Percentiles rank a stretch among this genome's conserved stretches.
Conservation (phyloP, 2,888 invertebrate genomes). For the Heterodera filipjevi region DNA sequence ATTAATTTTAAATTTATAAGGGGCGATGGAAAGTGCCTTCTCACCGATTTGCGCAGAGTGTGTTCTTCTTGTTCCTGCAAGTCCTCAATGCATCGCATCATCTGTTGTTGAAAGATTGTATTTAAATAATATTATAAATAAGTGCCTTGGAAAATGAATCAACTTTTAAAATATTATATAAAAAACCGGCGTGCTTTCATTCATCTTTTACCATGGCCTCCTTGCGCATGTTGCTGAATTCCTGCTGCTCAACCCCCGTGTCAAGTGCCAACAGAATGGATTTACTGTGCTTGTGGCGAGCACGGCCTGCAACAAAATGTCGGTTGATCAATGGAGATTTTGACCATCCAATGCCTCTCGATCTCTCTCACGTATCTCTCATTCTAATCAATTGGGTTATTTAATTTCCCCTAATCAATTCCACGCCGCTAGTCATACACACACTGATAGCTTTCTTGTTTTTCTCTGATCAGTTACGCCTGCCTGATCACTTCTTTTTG, state of each 20-base stretch:
- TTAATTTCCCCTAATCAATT: too few relatives aligned
- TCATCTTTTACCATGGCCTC: conserved; percentile 39
- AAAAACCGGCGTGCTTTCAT: not conserved
- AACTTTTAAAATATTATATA: too few relatives aligned
- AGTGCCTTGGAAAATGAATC: too few relatives aligned
- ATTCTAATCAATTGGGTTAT: too few relatives aligned
- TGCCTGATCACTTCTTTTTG: too few relatives aligned
- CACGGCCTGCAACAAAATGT: conserved; percentile 44
- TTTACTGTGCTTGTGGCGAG: conserved; percentile 53
- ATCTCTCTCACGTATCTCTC: not conserved
- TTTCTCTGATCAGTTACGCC: too few relatives aligned
- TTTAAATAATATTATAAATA: too few relatives aligned
- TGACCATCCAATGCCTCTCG: not conserved
- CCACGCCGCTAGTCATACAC: too few relatives aligned
- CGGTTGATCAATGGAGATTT: too few relatives aligned
- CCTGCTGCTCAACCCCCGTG: conserved; percentile 44
- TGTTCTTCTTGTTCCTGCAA: conserved; percentile 20
- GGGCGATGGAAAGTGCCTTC: not conserved
- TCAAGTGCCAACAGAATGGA: conserved; percentile 55
- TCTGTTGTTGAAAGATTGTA: not conserved
- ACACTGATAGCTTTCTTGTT: too few relatives aligned
- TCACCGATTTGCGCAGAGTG: conserved; percentile 8
- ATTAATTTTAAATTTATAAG: too few relatives aligned
- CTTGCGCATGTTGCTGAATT: conserved; percentile 45
- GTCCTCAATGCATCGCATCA: conserved; percentile 25